phyloP scores from a whole-genome alignment of 2,888 invertebrate genomes.

The Aspidiotus rigidus region DNA sequence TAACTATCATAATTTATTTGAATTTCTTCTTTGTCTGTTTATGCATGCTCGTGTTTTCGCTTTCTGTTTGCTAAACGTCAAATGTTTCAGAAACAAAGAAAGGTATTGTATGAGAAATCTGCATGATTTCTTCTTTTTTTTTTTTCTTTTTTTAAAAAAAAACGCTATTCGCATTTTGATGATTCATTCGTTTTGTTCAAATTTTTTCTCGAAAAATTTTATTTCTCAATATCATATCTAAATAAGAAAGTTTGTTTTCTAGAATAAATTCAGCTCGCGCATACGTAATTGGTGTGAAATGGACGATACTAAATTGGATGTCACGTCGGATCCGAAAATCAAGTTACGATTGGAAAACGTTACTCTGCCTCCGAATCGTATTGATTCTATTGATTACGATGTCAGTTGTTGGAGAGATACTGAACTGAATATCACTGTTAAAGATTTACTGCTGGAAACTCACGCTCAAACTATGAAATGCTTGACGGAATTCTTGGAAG shows the following conservation, averaged over 20 bases:
- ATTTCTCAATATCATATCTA: too few species aligned
- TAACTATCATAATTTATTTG: conserved; percentile 9
- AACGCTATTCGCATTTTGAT: neutral
- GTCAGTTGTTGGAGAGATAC: conserved; percentile 39
- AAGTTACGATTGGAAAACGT: conserved; percentile 55
- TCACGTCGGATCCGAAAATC: conserved; percentile 46
- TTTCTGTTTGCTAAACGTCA: conserved; percentile 28
- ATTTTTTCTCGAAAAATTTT: neutral
- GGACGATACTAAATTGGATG: conserved; percentile 36
- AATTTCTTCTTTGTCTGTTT: conserved; percentile 32
- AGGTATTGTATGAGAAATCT: conserved; percentile 18
- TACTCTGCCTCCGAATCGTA: conserved; percentile 42
- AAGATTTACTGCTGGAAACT: conserved; percentile 56
- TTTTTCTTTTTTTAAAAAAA: neutral
- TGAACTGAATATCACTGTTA: conserved; percentile 37
- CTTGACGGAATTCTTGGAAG: conserved; percentile 73
- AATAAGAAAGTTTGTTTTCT: neutral
- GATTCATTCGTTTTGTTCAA: neutral
- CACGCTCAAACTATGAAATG: conserved; percentile 75
- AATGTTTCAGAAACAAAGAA: conserved; percentile 29
- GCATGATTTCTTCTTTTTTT: conserved; percentile 16
- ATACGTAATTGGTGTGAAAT: conserved; percentile 67
- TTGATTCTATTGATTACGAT: conserved; percentile 35
- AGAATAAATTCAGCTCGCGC: conserved; percentile 36
- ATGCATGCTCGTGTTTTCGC: conserved; percentile 34